Percentiles rank a stretch among this genome's conserved stretches.
phyloP scores from a whole-genome alignment of 2,113 vertebrate genomes.

The Mesoclemmys tuberculata region DNA sequence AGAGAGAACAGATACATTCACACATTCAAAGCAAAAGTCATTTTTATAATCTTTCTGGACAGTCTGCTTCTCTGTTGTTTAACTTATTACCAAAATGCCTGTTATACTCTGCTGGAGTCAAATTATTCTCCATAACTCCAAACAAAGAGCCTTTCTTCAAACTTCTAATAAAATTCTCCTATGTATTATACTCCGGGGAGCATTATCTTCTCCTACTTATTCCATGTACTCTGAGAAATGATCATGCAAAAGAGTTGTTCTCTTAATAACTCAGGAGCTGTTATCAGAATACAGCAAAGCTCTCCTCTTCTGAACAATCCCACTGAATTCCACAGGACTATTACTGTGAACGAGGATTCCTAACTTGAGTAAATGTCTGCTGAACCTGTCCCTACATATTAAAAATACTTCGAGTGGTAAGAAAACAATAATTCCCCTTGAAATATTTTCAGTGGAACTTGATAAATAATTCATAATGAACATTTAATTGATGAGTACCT shows the following conservation, averaged over 20 bases:
- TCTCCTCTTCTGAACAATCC: background rate
- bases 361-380: background rate
- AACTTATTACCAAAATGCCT: background rate
- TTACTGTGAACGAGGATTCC: background rate
- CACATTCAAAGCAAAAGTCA: background rate
- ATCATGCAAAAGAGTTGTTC: background rate
- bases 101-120: background rate
- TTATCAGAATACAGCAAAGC: background rate
- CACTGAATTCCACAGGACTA: background rate
- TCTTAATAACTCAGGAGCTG: background rate
- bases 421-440: background rate
- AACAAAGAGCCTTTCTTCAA: background rate
- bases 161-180: background rate
- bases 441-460: background rate
- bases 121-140: background rate
- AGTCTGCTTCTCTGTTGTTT: conserved; percentile 1
- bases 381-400: background rate
- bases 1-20: background rate
- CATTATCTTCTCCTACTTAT: background rate
- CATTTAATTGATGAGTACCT: background rate
- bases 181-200: background rate
- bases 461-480: background rate
- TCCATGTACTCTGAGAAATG: background rate
- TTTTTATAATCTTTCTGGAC: conserved; percentile 23
- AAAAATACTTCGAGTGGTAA: background rate